Evolutionary conservation across 2,888 invertebrate species (phyloP).

Genomic region (Drosophila diplacantha): DNA sequence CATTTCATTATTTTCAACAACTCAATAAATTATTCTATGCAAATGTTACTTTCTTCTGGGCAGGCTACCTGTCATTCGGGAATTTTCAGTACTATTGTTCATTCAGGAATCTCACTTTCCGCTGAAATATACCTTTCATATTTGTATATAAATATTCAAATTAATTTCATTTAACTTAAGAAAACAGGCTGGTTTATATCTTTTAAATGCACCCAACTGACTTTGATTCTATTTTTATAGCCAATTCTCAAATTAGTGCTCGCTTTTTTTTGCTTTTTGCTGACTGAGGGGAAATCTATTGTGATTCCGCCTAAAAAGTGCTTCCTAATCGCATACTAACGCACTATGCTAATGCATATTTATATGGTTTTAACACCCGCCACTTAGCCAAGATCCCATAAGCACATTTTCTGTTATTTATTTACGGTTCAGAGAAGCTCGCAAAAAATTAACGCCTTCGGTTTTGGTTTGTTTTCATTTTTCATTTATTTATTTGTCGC

Average conservation of each 20-base stretch:
- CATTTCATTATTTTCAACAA: constrained; percentile 3
- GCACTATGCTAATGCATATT: constrained; percentile 42
- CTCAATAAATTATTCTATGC: constrained; percentile 8
- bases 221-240: constrained; percentile 2
- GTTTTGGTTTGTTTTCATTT: constrained; percentile 34
- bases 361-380: constrained; percentile 40
- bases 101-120: neutral
- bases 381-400: constrained; percentile 29
- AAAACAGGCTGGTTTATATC: neutral
- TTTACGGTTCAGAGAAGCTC: constrained; percentile 50
- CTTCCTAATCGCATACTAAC: constrained; percentile 33
- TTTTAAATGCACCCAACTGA: neutral
- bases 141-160: neutral
- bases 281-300: constrained; percentile 5
- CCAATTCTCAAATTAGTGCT: constrained; percentile 1
- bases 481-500: constrained; percentile 35
- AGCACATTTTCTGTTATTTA: constrained; percentile 53
- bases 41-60: neutral
- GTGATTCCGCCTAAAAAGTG: constrained; percentile 7
- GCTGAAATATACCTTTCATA: neutral
- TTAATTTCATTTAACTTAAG: neutral
- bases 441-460: constrained; percentile 45
- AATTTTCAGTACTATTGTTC: neutral
- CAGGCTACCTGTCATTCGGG: neutral
- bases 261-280: neutral